Evolutionary conservation across 35 echinoderm and acorn worm genomes (phyloP).

Genomic region (Lytechinus pictus): DNA sequence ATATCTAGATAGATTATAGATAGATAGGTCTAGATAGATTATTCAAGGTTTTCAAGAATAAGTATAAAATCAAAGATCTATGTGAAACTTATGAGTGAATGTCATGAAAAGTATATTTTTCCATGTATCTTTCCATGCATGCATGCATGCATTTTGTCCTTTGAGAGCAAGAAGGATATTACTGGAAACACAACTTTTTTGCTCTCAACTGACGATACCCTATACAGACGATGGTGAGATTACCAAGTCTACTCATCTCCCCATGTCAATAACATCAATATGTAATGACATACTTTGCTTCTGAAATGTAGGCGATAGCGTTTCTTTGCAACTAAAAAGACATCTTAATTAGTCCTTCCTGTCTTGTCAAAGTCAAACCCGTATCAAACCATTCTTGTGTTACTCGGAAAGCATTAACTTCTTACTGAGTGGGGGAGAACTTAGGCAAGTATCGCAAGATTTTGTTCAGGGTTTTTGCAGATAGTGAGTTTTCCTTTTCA

Average conservation of each 20-base stretch:
- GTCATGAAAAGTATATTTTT: no score
- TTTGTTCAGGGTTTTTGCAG: neutral
- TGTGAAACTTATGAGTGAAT: no score
- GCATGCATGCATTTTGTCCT: neutral
- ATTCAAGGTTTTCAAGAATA: no score
- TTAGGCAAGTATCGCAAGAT: neutral
- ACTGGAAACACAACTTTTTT: neutral
- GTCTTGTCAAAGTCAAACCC: neutral
- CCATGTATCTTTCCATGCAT: no score
- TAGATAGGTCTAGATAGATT: no score
- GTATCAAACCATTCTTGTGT: neutral
- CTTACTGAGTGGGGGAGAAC: neutral
- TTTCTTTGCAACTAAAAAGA: neutral
- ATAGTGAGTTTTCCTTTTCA: neutral
- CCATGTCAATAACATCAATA: neutral
- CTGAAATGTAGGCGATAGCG: neutral
- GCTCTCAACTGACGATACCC: neutral
- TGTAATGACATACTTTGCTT: constrained; percentile 21
- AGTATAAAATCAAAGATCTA: no score
- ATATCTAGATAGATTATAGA: no score
- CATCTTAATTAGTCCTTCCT: constrained; percentile 17
- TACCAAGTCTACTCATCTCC: neutral
- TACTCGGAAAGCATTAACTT: neutral
- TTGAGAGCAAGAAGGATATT: neutral
- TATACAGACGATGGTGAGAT: neutral